Evolutionary conservation across 2,797 vertebrate genomes (phyloP).

Genomic region (Cheirogaleus major): DNA sequence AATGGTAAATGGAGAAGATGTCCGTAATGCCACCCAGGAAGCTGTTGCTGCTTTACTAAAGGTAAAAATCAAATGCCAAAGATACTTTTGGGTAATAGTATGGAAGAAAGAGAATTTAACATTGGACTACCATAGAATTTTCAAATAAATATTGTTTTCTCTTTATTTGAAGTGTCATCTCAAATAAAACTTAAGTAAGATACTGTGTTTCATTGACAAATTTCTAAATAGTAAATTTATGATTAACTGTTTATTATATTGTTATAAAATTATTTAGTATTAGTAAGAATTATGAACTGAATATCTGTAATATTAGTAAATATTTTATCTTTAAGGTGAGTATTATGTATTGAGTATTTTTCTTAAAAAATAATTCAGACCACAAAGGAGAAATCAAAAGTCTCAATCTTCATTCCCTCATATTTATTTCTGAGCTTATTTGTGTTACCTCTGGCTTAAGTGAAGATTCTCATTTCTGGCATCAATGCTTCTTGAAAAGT

Average conservation of each 20-base stretch:
- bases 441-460: background rate
- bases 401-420: background rate
- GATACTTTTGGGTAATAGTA: background rate
- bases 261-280: background rate
- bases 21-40: constrained; percentile 95
- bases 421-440: background rate
- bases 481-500: background rate
- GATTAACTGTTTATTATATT: background rate
- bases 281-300: background rate
- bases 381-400: background rate
- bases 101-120: background rate
- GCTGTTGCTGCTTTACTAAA: constrained; percentile 95
- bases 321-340: background rate
- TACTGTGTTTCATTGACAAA: background rate
- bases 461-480: background rate
- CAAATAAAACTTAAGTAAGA: background rate
- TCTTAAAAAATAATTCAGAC: background rate
- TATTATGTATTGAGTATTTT: background rate
- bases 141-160: background rate
- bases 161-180: background rate
- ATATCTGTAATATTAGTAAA: background rate
- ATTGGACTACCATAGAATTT: background rate
- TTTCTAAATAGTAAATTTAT: background rate
- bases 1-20: constrained; percentile 94
- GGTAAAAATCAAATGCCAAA: constrained; percentile 82